A percentile compares a stretch with the other conserved stretches of the same genome.
These are phyloP conservation scores for Rhaphigaster nebulosa DNA, from an alignment of 2,888 invertebrate genomes.

Conservation along the genomic window DNA sequence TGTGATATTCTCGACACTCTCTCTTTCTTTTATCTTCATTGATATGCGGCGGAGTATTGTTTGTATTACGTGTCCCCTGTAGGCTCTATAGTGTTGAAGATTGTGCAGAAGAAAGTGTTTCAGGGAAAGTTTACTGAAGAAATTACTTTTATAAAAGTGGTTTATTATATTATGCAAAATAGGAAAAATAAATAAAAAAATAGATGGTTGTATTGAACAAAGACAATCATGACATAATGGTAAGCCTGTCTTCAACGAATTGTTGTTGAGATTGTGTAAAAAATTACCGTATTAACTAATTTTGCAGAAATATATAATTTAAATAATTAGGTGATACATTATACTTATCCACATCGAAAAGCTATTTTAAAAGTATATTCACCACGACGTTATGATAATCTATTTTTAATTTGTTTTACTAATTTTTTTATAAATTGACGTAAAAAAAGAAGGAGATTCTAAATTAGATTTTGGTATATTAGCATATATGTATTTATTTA, in stretches of 20 bases:
- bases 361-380: too few relatives aligned
- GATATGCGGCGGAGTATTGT: neutral
- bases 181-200: neutral
- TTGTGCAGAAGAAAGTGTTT: neutral
- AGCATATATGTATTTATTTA: too few relatives aligned
- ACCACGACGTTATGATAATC: too few relatives aligned
- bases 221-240: neutral
- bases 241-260: neutral
- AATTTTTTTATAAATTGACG: too few relatives aligned
- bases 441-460: too few relatives aligned
- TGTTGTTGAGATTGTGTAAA: neutral
- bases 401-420: too few relatives aligned
- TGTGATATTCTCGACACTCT: neutral
- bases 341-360: too few relatives aligned
- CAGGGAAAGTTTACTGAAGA: conserved; percentile 4
- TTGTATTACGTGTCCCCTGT: neutral
- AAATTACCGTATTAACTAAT: neutral
- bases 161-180: conserved; percentile 11
- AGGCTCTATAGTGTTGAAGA: neutral
- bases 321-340: too few relatives aligned
- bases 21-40: conserved; percentile 1
- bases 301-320: too few relatives aligned
- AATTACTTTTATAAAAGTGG: conserved; percentile 8
- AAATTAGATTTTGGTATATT: too few relatives aligned
- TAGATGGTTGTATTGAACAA: neutral